phyloP scores from a whole-genome alignment of 2,113 vertebrate species.

The Thalassarche chlororhynchos region DNA sequence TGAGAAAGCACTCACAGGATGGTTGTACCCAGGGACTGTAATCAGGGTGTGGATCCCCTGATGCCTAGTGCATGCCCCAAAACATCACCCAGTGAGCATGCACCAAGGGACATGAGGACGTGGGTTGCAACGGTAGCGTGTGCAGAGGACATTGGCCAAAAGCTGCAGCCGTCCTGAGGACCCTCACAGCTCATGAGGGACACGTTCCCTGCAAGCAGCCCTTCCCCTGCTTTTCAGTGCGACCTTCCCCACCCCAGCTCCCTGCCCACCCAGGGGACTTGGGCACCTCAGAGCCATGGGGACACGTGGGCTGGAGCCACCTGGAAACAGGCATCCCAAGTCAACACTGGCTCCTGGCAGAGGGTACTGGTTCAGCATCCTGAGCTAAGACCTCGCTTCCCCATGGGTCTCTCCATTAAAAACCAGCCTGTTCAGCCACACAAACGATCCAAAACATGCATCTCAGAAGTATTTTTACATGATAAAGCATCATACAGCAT shows the following conservation, averaged over 20 bases:
- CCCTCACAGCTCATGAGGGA: accelerated
- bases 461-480: conserved; percentile 12
- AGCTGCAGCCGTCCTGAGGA: background rate
- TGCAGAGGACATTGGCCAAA: background rate
- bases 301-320: background rate
- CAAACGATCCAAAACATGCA: background rate
- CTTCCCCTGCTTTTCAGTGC: background rate
- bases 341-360: background rate
- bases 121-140: accelerated
- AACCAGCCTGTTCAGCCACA: background rate
- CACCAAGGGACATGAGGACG: accelerated
- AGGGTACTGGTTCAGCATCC: background rate
- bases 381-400: background rate
- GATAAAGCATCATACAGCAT: background rate
- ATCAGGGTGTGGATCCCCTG: accelerated
- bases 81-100: background rate
- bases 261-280: background rate
- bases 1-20: background rate
- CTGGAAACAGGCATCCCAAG: background rate
- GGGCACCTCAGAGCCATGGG: background rate
- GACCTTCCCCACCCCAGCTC: background rate
- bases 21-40: background rate
- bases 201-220: background rate
- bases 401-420: background rate
- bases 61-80: background rate